Evolutionary conservation across 2,797 vertebrate genomes (phyloP).

Genomic region (Hephaestus fuliginosus): DNA sequence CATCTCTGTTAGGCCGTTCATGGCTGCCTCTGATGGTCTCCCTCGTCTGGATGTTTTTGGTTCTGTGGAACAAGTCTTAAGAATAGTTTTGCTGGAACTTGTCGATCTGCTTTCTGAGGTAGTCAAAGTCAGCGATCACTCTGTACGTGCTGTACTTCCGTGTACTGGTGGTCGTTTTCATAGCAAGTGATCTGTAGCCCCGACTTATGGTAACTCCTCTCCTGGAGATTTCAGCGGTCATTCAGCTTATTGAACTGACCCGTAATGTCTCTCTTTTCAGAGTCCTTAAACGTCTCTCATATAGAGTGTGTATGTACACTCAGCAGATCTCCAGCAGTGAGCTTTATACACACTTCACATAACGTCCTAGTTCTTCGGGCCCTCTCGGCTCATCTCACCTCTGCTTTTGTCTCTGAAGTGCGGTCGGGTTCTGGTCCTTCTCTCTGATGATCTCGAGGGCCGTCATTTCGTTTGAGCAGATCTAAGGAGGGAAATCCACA

Average conservation of each 20-base stretch:
- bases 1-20: constrained; percentile 82
- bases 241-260: constrained; percentile 15
- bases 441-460: constrained; percentile 6
- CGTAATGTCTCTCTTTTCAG: background rate
- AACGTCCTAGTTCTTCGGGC: constrained; percentile 10
- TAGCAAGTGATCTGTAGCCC: constrained; percentile 3
- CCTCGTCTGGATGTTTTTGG: background rate
- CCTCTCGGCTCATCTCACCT: constrained; percentile 18
- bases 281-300: background rate
- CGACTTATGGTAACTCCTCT: constrained; percentile 2
- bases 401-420: constrained; percentile 9
- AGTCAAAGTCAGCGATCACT: background rate
- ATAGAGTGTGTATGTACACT: background rate
- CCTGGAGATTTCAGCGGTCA: constrained; percentile 6
- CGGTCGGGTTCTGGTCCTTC: constrained; percentile 25
- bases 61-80: background rate
- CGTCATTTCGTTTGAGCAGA: constrained; percentile 8
- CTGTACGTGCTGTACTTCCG: constrained; percentile 10
- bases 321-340: constrained; percentile 5
- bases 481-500: constrained; percentile 13
- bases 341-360: constrained; percentile 9
- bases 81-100: background rate
- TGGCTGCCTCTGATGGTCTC: constrained; percentile 31
- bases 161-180: constrained; percentile 21
- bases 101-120: background rate